Evolutionary conservation across 2,888 invertebrate species (phyloP), one percentile per base, ranked within the genome.

Genomic region (Euzophera pinguis): DNA sequence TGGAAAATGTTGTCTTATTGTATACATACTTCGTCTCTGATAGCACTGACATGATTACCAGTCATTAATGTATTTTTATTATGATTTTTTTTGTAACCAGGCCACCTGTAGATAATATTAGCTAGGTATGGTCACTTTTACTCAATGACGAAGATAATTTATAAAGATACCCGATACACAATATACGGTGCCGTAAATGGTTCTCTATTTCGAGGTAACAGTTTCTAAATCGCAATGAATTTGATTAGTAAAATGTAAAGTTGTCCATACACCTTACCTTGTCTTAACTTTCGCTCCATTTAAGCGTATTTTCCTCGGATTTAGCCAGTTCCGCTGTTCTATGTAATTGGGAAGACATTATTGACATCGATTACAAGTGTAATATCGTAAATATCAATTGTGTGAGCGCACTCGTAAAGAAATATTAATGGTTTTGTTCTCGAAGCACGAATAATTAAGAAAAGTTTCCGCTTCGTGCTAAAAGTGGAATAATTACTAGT

Each of bases 331-430:
- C 64, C 62, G 59, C 59, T 63, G 64, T 63, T 57, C 22, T 49
- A 60, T 63, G 63, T 66, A 63, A 70, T 69, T 70, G 63, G 64
- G 60, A 56, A 60, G 52, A 58, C 58, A 62, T 59, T 49, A 22
- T 32, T 50, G 50, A 50, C 50, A 50, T 42, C 16, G 50, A 50
- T 50, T 42, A 50, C 9, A 22, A 22, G 5, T 12, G 37, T 14
- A 7, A 49, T 38, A 39, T 49, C 49, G 39, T 49, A 49, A 49
- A 49, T 27, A 12, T 12, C 29, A 39, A 39, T 49, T 49, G 35
- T 50, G 50, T 13, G 50, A 42, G 41, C 32, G 34, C 14, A 29
- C 32, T 42, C 34, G 34, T 32, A 17, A 34, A 42, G 34, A 32
- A 16, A 39, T 48, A 27, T 13, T 50, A 50, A 50, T 42, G 42